Conservation (phyloP, 2,113 vertebrate species). For the Uria lomvia region DNA sequence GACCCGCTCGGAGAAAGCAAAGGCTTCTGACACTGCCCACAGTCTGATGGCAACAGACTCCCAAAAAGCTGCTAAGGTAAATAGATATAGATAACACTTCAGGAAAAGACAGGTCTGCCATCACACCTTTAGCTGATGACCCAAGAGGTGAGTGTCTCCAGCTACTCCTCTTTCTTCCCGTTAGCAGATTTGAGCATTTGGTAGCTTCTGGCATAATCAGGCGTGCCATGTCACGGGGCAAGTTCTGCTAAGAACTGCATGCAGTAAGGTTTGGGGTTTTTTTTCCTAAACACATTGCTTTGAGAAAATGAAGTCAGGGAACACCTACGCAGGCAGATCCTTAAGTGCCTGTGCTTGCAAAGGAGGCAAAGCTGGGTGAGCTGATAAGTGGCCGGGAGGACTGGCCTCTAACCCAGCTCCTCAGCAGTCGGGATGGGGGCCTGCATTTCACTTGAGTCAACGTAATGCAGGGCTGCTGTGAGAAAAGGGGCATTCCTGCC, state of each 20-base stretch:
- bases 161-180: not conserved
- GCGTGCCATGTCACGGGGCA: not conserved
- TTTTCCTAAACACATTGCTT: not conserved
- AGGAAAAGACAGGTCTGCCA: not conserved
- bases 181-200: not conserved
- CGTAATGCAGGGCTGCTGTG: not conserved
- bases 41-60: not conserved
- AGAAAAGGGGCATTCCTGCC: not conserved
- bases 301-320: not conserved
- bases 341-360: not conserved
- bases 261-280: not conserved
- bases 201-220: not conserved
- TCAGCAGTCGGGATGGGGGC: fast-evolving
- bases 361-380: not conserved
- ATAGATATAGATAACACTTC: not conserved
- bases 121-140: not conserved
- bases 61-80: not conserved
- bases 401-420: not conserved
- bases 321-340: not conserved
- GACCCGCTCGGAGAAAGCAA: not conserved
- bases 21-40: not conserved
- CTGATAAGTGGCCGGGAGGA: not conserved
- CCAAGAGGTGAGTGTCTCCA: not conserved
- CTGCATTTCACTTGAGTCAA: not conserved
- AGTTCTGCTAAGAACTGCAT: not conserved